phyloP scores from a whole-genome alignment of 2,888 invertebrate species.

The Mesorhabditis sp. region DNA sequence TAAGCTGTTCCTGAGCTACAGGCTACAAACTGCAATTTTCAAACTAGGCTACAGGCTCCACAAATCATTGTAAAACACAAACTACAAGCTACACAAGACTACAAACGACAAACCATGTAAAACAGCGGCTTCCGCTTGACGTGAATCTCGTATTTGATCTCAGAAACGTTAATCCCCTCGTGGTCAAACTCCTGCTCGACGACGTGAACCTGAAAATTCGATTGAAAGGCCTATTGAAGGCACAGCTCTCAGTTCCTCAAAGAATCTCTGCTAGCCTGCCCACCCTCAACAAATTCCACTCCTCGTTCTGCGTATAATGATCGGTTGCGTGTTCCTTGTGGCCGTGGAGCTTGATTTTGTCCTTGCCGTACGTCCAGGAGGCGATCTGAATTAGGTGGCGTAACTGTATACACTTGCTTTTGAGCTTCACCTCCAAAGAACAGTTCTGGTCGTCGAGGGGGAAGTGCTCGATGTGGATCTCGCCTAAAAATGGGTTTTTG shows the following conservation, averaged over 20 bases:
- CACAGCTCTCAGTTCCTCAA: not conserved
- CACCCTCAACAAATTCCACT: slow-evolving; percentile 49
- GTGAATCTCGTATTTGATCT: slow-evolving; percentile 47
- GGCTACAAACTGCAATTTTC: no score
- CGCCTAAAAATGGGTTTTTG: slow-evolving; percentile 13
- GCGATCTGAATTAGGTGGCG: slow-evolving; percentile 39
- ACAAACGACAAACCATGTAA: slow-evolving; percentile 35
- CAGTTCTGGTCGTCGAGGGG: slow-evolving; percentile 47
- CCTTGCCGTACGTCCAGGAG: slow-evolving; percentile 51
- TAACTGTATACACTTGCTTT: not conserved
- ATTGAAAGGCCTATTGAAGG: not conserved
- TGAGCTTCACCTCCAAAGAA: slow-evolving; percentile 39
- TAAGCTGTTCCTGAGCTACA: no score
- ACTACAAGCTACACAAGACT: no score
- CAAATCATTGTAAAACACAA: no score
- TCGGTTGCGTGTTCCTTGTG: slow-evolving; percentile 46
- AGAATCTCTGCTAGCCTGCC: not conserved
- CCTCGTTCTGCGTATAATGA: slow-evolving; percentile 49
- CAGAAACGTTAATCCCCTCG: slow-evolving; percentile 49
- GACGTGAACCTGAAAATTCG: slow-evolving; percentile 20
- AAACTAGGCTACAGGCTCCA: no score
- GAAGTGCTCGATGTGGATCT: slow-evolving; percentile 48
- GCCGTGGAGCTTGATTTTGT: slow-evolving; percentile 49
- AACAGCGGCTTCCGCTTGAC: slow-evolving; percentile 53
- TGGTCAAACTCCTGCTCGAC: slow-evolving; percentile 46